Conservation (phyloP, 2,888 invertebrate genomes). For the Andrena bicolor region DNA sequence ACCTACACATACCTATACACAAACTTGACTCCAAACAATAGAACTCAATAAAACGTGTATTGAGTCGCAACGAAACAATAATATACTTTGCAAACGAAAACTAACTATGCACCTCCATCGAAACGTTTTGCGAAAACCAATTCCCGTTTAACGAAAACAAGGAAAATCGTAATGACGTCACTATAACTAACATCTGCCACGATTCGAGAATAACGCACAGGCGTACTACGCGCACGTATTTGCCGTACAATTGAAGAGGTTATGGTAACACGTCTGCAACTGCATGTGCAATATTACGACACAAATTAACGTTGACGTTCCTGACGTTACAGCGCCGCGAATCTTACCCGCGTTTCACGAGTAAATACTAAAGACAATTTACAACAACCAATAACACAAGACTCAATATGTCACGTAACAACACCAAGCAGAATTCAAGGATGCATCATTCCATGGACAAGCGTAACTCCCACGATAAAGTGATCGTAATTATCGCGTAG, state of each 20-base stretch:
- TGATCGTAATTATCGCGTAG: constrained; percentile 29
- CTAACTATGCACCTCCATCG: background rate
- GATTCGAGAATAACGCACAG: constrained; percentile 44
- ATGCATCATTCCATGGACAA: background rate
- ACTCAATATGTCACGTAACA: background rate
- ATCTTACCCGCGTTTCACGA: background rate
- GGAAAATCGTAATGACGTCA: constrained; percentile 65
- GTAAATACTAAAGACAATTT: background rate
- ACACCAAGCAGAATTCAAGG: background rate
- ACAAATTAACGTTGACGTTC: background rate
- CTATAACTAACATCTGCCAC: constrained; percentile 68
- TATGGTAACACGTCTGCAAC: constrained; percentile 32
- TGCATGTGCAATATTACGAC: background rate
- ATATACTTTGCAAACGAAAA: background rate
- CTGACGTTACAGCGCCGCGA: background rate
- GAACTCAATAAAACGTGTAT: background rate
- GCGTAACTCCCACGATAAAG: constrained; percentile 3
- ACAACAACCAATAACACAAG: background rate
- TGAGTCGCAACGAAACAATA: background rate
- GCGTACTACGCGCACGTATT: constrained; percentile 3
- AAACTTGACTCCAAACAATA: background rate
- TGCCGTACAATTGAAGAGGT: constrained; percentile 23
- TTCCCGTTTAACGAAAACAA: background rate
- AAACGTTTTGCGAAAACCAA: constrained; percentile 12
- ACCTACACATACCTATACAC: background rate